Evolutionary conservation across 1,140 invertebrate genomes (phyloP), one percentile per base, ranked within the genome.

Genomic region (Halictus rubicundus): DNA sequence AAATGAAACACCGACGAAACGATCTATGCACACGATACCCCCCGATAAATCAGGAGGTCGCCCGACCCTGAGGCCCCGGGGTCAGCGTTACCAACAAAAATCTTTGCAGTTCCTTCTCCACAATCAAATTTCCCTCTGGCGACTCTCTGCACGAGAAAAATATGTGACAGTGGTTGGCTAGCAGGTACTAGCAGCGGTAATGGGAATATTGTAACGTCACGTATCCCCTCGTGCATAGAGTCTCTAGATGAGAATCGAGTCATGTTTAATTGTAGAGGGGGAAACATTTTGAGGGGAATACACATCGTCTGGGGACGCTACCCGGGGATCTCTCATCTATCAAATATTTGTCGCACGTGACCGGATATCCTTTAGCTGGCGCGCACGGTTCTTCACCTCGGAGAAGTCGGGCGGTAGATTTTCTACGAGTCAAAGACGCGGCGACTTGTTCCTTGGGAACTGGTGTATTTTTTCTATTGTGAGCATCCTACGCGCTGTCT

Each of bases 401-500:
- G 59, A 82, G 16, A 66, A 32, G 59, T 49, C 59, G 16, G 21
- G 21, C 46, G 42, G 39, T 81, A 59, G 61, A 65, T 68, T 79
- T 82, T 79, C 65, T 61, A 72, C 12, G 37, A 72, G 14, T 46
- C 42, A 14, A 52, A 52, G 19, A 49, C 74, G 66, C 39, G 6
- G 32, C 66, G 49, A 59, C 66, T 39, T 39, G 81, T 37, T 60
- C 72, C 73, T 37, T 37, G 42, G 16, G 54, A 57, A 64, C 71
- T 49, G 46, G 27, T 32, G 42, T 64, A 68, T 84, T 65, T 79
- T 83, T 83, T 66, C 42, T 79, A 84, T 64, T 32, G 37, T 46
- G 61, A 46, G 61, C 14, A 66, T 23, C 25, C 23, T n/a, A n/a
- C 25, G 12, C 21, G 42, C 21, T n/a, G 25, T 42, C 57, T 42